Percentiles rank a stretch among this genome's conserved stretches.
These are phyloP conservation scores for Panagrolaimus sp. DNA, from an alignment of 1,140 invertebrate species.

Conservation along the genomic window DNA sequence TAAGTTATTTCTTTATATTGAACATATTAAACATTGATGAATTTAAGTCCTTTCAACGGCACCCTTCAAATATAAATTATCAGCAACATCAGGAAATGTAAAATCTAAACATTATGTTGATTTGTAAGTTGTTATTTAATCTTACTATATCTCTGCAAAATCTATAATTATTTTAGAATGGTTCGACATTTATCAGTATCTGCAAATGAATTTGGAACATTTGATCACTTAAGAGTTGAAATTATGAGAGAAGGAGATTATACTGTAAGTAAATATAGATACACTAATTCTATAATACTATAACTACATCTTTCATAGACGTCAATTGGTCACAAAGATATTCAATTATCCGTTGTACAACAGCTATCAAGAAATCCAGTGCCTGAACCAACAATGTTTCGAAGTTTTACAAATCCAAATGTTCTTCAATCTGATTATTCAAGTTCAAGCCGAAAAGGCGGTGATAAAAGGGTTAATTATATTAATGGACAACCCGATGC, in stretches of 20 bases:
- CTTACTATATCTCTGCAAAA: too few species aligned
- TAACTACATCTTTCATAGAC: too few species aligned
- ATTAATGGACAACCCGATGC: background rate
- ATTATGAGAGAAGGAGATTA: background rate
- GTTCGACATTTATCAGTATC: background rate
- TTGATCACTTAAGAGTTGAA: background rate
- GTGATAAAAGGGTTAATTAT: background rate
- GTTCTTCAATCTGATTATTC: background rate
- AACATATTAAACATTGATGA: background rate
- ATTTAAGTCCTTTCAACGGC: constrained; percentile 1
- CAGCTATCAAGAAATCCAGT: background rate
- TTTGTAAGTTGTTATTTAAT: too few species aligned
- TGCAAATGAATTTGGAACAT: background rate
- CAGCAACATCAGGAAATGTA: background rate
- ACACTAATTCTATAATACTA: too few species aligned
- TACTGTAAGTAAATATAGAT: too few species aligned
- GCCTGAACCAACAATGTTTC: background rate
- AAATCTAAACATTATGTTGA: background rate
- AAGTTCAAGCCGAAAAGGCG: background rate
- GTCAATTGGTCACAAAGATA: background rate
- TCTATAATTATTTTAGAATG: too few species aligned
- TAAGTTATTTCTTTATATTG: background rate
- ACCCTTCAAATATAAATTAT: background rate
- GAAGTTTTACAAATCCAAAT: background rate
- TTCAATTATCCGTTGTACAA: background rate